These are phyloP conservation scores for Hylyphantes graminicola DNA, from an alignment of 1,140 invertebrate genomes.

Conservation along the genomic window DNA sequence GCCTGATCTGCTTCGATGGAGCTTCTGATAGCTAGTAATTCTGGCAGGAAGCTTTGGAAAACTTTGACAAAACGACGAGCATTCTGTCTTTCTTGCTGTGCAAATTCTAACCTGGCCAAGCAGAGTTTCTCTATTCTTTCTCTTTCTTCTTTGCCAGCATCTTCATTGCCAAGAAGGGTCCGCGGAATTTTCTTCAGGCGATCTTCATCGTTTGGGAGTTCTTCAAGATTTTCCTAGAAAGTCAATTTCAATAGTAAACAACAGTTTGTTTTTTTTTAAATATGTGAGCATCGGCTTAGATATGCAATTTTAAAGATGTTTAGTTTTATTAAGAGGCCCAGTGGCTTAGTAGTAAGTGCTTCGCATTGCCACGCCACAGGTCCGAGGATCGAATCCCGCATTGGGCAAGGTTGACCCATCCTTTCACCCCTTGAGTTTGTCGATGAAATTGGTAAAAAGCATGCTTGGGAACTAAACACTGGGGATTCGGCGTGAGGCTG, in stretches of 20 bases:
- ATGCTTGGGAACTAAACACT: no score
- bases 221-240: conserved; percentile 30
- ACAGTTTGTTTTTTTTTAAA: no score
- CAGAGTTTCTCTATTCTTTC: conserved; percentile 62
- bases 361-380: no score
- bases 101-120: conserved; percentile 74
- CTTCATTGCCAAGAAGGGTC: conserved; percentile 64
- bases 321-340: no score
- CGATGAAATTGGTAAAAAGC: no score
- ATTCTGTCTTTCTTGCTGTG: conserved; percentile 82
- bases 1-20: conserved; percentile 88
- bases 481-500: no score
- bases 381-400: no score
- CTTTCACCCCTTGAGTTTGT: no score
- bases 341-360: no score
- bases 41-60: conserved; percentile 78
- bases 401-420: no score
- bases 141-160: conserved; percentile 62
- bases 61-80: conserved; percentile 81
- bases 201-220: conserved; percentile 14
- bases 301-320: no score
- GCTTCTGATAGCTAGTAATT: conserved; percentile 77
- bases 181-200: conserved; percentile 77
- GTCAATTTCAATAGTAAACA: not conserved
- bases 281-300: no score